Conservation (phyloP, 2,113 vertebrate species). For the Tautogolabrus adspersus region DNA sequence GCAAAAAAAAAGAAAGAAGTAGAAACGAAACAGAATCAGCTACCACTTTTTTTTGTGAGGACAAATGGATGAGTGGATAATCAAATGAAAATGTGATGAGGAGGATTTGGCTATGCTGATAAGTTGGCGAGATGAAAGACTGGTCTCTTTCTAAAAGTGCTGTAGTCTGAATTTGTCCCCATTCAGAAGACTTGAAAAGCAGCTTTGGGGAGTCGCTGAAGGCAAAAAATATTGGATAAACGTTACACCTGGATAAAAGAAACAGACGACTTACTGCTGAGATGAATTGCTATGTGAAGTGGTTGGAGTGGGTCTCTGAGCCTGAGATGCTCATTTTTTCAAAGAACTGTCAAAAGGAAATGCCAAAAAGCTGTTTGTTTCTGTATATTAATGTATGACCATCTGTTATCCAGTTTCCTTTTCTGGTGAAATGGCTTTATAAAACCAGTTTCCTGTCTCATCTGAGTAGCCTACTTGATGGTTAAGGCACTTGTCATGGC, state of each 20-base stretch:
- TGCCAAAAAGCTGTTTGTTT: not conserved
- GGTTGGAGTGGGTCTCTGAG: not conserved
- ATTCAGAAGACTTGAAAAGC: slow-evolving; percentile 36
- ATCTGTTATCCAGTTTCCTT: slow-evolving; percentile 11
- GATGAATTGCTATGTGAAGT: slow-evolving; percentile 37
- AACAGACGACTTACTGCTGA: not conserved
- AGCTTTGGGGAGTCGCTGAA: slow-evolving; percentile 27
- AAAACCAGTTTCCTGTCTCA: slow-evolving; percentile 38
- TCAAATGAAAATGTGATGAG: too few relatives aligned
- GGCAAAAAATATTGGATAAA: slow-evolving; percentile 15
- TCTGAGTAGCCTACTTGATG: slow-evolving; percentile 38
- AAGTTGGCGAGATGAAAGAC: slow-evolving; percentile 33
- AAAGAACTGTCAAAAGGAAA: slow-evolving; percentile 9
- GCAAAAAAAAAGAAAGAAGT: too few relatives aligned
- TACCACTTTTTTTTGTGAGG: too few relatives aligned
- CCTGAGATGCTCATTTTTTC: slow-evolving; percentile 3
- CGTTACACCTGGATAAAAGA: slow-evolving; percentile 35
- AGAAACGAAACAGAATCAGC: too few relatives aligned
- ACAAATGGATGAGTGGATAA: too few relatives aligned
- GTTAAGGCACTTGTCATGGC: slow-evolving; percentile 48
- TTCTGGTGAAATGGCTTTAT: not conserved
- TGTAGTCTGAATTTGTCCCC: slow-evolving; percentile 29
- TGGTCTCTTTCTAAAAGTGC: slow-evolving; percentile 9
- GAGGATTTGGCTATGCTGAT: not conserved
- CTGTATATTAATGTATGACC: slow-evolving; percentile 13